A percentile compares a stretch with the other conserved stretches of the same genome.
phyloP scores from a whole-genome alignment of 2,113 vertebrate genomes.

The Hemichromis elongatus region DNA sequence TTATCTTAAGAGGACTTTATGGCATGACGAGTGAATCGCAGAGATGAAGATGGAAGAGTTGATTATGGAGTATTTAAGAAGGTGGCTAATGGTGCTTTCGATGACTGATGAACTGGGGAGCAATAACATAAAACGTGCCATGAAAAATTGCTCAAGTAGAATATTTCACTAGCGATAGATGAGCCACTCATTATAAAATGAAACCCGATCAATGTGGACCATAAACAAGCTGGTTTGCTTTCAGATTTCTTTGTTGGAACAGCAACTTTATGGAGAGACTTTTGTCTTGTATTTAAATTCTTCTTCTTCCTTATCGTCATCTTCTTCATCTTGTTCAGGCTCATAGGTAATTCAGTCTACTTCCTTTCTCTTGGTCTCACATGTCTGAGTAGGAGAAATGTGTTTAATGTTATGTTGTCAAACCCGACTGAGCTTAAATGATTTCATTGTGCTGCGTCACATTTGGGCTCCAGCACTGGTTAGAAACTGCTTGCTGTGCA shows the following conservation, averaged over 20 bases:
- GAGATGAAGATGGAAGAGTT: constrained; percentile 11
- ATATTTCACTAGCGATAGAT: neutral
- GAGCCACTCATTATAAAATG: neutral
- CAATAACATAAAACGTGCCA: neutral
- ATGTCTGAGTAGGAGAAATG: neutral
- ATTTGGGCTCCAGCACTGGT: neutral
- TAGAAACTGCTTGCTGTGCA: neutral
- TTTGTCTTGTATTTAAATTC: too few species aligned
- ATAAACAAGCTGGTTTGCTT: neutral
- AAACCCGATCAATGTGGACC: neutral
- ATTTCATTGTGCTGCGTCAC: neutral
- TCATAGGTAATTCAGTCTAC: neutral
- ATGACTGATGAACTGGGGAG: neutral
- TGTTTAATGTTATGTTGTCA: neutral
- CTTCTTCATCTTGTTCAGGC: neutral
- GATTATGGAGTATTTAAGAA: neutral
- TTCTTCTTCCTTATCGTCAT: neutral
- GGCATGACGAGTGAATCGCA: neutral
- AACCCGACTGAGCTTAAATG: neutral
- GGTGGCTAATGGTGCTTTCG: constrained; percentile 1
- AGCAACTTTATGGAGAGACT: neutral
- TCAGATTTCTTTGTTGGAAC: neutral
- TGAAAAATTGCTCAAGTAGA: neutral
- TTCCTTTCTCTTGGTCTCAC: neutral
- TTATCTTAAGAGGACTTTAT: constrained; percentile 6